Base-by-base conservation (phyloP, 1,140 invertebrate species). In the Chrysopa pallens region DNA sequence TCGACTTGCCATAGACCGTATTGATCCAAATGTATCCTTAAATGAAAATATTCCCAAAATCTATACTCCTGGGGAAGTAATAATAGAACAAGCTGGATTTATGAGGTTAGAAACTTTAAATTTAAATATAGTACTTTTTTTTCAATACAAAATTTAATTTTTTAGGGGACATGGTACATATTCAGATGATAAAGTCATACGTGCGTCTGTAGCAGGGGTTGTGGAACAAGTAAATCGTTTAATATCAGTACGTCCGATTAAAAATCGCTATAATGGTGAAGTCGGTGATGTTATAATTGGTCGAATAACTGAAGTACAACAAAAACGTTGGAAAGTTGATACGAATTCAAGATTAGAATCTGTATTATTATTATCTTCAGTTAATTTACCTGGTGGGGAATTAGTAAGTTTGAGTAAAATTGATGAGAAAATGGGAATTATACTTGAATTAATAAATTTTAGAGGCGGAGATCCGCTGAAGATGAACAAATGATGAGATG, bases 231-330 rank as follows among this genome's bases (percentile, higher is more conserved):
- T 98, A 1, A 98, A 97, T 58, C 92, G 94, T 61, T 67, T 98
- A 12, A 81, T 98, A 40, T 85, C 86, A 17, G 80, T 98, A 5
- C 74, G 73, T 47, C 90, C 94, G 0, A 62, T 94, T 6, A 95
- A 95, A 61, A 84, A 81, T 53, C 70, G 84, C 27, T 90, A 89
- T 57, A 80, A 83, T 55, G 93, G 94, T 7, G 92, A 97, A 66
- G 85, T 98, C 44, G 95, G 95, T 1, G 95, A 99, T 68, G 89
- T 98, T 12, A 75, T 98, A 31, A 83, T 99, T 35, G 95, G 92
- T 0, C 69, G 95, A 44, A 84, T 98, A 12, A 76, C 84, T 0
- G 90, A 96, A 62, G 82, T 91, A 1, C 82, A 85, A 57, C 82
- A 91, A 51, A 86, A 84, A 56, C 67, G 89, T 50, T 98, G 93